Conservation (phyloP, 1,140 invertebrate species). For the Aphidius gifuensis region DNA sequence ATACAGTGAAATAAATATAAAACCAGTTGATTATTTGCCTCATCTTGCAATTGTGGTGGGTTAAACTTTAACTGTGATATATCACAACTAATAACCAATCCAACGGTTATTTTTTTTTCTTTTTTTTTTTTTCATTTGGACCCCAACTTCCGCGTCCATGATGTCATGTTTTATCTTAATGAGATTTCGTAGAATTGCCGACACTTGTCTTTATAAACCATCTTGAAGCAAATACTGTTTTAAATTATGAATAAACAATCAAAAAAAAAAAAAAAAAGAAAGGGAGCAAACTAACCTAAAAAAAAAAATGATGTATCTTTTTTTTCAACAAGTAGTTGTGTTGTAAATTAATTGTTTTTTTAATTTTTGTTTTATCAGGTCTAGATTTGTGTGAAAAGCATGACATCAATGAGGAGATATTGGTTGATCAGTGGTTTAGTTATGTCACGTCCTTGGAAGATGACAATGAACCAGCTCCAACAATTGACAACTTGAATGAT, state of each 20-base stretch:
- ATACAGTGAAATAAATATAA: too few species aligned
- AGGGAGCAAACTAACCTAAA: not conserved
- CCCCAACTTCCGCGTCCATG: too few species aligned
- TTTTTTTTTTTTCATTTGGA: too few species aligned
- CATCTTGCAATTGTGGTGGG: too few species aligned
- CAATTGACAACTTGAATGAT: conserved; percentile 39
- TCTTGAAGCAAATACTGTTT: not conserved
- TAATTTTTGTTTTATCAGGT: conserved; percentile 35
- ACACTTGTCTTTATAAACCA: too few species aligned
- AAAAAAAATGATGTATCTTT: not conserved
- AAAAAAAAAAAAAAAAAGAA: not conserved
- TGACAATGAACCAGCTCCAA: conserved; percentile 34
- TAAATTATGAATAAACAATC: not conserved
- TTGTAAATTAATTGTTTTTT: not conserved
- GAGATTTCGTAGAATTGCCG: too few species aligned
- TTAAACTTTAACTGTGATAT: too few species aligned
- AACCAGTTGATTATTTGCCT: too few species aligned
- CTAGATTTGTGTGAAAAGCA: conserved; percentile 43
- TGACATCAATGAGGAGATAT: conserved; percentile 42
- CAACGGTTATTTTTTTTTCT: too few species aligned
- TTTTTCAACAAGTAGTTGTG: not conserved
- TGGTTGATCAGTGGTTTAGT: conserved; percentile 50
- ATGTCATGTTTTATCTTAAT: too few species aligned
- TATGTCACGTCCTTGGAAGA: conserved; percentile 37
- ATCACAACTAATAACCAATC: too few species aligned